Evolutionary conservation across 2,888 invertebrate species (phyloP).

Genomic region (Disparrhopalites patrizii): DNA sequence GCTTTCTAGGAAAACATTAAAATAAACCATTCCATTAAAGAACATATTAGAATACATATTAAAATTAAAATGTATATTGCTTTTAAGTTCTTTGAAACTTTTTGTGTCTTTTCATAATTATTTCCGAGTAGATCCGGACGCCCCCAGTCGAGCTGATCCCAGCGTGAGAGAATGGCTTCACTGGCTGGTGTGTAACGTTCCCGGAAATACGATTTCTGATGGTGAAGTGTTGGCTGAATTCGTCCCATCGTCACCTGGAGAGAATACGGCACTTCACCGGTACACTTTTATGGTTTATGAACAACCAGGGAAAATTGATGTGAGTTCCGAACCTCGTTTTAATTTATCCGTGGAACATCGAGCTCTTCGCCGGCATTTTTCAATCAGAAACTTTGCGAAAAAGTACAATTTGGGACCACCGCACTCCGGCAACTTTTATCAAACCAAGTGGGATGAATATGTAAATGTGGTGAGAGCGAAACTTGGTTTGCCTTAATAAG

Average conservation of each 20-base stretch:
- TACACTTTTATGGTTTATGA: constrained; percentile 36
- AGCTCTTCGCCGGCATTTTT: constrained; percentile 27
- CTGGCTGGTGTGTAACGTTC: constrained; percentile 27
- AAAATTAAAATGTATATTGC: too few relatives aligned
- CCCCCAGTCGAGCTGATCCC: constrained; percentile 76
- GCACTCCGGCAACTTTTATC: constrained; percentile 12
- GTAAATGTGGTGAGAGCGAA: constrained; percentile 17
- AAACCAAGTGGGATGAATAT: constrained; percentile 22
- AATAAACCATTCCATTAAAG: too few relatives aligned
- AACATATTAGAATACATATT: too few relatives aligned
- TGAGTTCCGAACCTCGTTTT: constrained; percentile 15
- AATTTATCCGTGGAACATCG: constrained; percentile 28
- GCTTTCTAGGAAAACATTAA: too few relatives aligned
- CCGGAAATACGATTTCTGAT: constrained; percentile 9
- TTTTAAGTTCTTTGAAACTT: too few relatives aligned
- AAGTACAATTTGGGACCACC: constrained; percentile 50
- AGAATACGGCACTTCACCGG: constrained; percentile 29
- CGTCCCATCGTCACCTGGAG: constrained; percentile 15
- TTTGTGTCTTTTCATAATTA: background rate
- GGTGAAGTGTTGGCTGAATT: constrained; percentile 18
- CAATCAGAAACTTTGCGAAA: constrained; percentile 50
- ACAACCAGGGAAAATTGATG: constrained; percentile 27
- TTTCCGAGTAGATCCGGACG: constrained; percentile 74
- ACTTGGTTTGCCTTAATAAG: constrained; percentile 13
- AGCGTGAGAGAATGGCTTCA: constrained; percentile 63